Conservation (phyloP, 2,113 vertebrate genomes). For the Ctenomys sociabilis region DNA sequence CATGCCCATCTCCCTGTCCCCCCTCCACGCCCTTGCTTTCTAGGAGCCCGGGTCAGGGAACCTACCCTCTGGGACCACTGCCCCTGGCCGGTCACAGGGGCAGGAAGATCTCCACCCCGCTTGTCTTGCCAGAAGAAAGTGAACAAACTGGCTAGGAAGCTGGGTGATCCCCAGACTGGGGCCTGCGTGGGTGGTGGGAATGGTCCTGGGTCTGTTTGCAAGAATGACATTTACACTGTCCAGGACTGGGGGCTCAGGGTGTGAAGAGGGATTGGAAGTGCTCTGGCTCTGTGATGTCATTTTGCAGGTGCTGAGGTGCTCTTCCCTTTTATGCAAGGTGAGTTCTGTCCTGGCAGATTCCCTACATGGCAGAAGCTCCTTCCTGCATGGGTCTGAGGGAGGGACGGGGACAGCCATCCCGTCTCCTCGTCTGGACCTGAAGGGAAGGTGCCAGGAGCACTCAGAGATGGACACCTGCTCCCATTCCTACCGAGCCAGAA, state of each 20-base stretch:
- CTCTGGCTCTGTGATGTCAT: neutral
- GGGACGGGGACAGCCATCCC: neutral
- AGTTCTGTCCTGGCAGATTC: neutral
- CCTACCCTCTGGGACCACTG: neutral
- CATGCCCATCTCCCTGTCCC: neutral
- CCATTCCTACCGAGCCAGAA: neutral
- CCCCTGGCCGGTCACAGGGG: neutral
- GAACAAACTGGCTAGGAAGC: neutral
- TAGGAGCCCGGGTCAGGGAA: no score
- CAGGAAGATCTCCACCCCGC: no score
- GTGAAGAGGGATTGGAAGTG: neutral
- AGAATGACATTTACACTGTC: neutral
- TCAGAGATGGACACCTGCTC: neutral
- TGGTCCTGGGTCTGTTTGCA: fast-evolving
- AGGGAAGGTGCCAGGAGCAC: neutral
- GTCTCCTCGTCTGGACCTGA: neutral
- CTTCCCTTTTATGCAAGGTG: neutral
- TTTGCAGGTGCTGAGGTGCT: neutral
- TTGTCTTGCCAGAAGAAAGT: neutral
- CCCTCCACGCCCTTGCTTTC: neutral
- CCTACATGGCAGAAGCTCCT: neutral
- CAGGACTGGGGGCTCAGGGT: neutral
- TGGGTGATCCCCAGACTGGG: neutral
- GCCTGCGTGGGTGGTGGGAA: neutral
- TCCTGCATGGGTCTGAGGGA: neutral